Conservation (phyloP, 1,140 invertebrate species). For the Conus ventricosus region DNA sequence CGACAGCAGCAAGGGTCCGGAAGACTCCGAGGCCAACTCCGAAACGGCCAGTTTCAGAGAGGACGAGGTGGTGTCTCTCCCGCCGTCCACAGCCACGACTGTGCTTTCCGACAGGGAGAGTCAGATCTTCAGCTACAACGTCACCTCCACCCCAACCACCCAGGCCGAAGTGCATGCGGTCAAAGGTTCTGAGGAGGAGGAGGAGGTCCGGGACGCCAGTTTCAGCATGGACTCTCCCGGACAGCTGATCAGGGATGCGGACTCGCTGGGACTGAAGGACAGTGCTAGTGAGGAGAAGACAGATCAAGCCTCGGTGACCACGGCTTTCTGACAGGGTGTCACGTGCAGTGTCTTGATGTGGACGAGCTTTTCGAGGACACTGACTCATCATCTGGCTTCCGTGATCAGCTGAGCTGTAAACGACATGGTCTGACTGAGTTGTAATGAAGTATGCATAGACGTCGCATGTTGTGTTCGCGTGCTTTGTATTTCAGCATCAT, state of each 20-base stretch:
- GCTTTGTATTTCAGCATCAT: no score
- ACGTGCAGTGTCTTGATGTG: background rate
- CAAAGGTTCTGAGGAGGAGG: background rate
- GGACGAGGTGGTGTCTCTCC: background rate
- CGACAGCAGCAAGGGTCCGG: background rate
- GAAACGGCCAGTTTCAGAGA: constrained; percentile 27
- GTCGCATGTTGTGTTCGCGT: no score
- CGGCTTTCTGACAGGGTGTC: background rate
- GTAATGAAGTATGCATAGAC: no score
- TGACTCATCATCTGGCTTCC: no score
- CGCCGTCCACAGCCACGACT: background rate
- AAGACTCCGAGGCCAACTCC: constrained; percentile 21
- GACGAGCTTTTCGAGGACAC: background rate
- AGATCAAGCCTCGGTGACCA: background rate
- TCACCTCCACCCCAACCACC: background rate
- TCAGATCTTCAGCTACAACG: background rate
- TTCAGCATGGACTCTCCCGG: constrained; percentile 6
- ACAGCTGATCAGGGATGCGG: background rate
- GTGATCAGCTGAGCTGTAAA: no score
- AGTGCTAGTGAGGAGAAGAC: background rate
- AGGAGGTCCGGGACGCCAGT: background rate
- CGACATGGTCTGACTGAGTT: no score
- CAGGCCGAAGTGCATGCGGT: background rate
- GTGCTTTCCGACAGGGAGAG: constrained; percentile 5
- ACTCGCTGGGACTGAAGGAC: background rate